Conservation (phyloP, 2,113 vertebrate genomes). For the Pollimyrus isidori region DNA sequence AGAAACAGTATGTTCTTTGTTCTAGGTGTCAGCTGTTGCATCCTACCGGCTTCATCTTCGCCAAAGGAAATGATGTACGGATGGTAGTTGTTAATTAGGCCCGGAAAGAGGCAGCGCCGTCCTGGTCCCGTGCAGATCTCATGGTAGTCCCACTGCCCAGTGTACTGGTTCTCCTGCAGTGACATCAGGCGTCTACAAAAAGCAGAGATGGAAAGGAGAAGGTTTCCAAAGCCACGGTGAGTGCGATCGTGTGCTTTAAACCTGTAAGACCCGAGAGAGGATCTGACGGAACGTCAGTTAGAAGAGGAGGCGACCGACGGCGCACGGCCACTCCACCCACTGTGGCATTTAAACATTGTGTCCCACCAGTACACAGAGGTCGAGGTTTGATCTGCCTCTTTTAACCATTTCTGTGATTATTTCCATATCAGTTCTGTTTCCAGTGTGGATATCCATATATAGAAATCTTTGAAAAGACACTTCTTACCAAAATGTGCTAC, state of each 20-base stretch:
- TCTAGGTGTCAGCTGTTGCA: background rate
- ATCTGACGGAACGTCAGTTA: background rate
- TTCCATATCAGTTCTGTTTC: background rate
- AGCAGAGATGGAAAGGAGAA: background rate
- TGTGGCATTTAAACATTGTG: background rate
- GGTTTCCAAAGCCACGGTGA: background rate
- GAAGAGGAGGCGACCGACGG: background rate
- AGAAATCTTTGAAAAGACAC: background rate
- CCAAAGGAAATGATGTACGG: slow-evolving; percentile 89
- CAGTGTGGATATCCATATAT: background rate
- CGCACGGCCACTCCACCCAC: background rate
- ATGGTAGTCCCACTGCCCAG: slow-evolving; percentile 71
- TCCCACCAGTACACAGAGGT: background rate
- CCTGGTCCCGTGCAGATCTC: slow-evolving; percentile 90
- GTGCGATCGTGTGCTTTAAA: background rate
- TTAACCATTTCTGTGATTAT: background rate
- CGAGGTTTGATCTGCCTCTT: background rate
- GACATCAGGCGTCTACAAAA: slow-evolving; percentile 79
- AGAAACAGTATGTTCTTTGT: background rate
- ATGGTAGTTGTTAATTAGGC: slow-evolving; percentile 87
- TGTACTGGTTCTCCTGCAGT: slow-evolving; percentile 65
- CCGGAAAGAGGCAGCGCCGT: slow-evolving; percentile 79
- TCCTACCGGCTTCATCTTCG: slow-evolving; percentile 88
- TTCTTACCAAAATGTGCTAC: background rate
- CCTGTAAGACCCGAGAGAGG: background rate